Evolutionary conservation across 1,140 invertebrate species (phyloP).

Genomic region (Diachasma alloeum): DNA sequence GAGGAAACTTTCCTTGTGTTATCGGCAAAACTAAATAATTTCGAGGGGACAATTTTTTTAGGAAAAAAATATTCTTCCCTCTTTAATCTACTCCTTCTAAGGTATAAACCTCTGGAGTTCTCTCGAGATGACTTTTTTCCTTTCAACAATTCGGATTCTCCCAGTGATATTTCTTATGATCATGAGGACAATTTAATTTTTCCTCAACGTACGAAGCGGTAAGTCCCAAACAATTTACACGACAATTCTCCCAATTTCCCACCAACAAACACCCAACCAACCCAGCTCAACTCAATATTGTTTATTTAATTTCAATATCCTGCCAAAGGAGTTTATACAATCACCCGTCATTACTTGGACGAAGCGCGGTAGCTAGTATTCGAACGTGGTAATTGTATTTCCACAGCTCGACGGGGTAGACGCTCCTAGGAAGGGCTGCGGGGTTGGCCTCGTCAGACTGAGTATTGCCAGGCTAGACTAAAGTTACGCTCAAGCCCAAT

Average conservation of each 20-base stretch:
- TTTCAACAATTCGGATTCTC: too few species aligned
- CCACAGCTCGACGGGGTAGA: not conserved
- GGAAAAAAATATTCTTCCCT: too few species aligned
- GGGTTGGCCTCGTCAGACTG: not conserved
- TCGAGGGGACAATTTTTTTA: too few species aligned
- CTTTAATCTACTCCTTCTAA: too few species aligned
- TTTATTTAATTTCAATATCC: constrained; percentile 5
- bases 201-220: too few species aligned
- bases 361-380: not conserved
- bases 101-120: too few species aligned
- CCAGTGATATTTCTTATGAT: too few species aligned
- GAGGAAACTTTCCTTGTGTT: too few species aligned
- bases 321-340: not conserved
- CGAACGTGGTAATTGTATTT: constrained; percentile 16
- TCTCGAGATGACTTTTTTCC: too few species aligned
- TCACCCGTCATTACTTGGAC: constrained; percentile 1
- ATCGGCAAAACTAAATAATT: too few species aligned
- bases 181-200: too few species aligned
- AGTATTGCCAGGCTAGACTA: constrained; percentile 4
- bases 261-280: not conserved
- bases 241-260: not conserved
- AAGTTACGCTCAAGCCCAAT: not conserved
- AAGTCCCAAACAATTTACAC: too few species aligned
- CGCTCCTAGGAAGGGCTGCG: not conserved
- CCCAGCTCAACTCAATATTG: not conserved